Base-by-base conservation (phyloP, 2,113 vertebrate species). In the Prinia subflava region DNA sequence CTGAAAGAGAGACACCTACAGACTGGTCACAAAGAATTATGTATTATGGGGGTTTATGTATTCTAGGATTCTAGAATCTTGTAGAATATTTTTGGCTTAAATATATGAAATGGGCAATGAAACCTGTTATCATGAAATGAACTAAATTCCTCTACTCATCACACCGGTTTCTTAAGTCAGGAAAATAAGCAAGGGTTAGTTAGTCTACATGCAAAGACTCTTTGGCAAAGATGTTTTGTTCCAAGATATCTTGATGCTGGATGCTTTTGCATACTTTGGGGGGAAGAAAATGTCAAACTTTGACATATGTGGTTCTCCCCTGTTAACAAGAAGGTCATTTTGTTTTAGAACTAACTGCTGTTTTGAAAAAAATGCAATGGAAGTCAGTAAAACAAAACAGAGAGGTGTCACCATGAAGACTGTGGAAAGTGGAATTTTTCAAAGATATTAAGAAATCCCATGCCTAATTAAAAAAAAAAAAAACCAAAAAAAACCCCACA, bases 281-380 rank as follows among this genome's bases (percentile, higher is more conserved):
- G 27, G 7, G 63, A 74, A 64, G 6, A 70, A 83, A 80, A 68
- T 17, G 6, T 23, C 2, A 2, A 23, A 23, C 5, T 83, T 42
- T 55, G 14, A 37, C 11, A 35, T 56, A 30, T 0, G 2, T 23
- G 5, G 35, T 77, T 57, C 22, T 59, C 4, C 6, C 2, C 8
- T 6, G 2, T 50, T 70, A 25, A 19, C 10, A 42, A 76, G 50
- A 62, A 90, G 63, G 13, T 23, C 4, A 28, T 13, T 6, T 57
- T 67, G 18, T 47, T 67, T 25, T 71, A 56, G 23, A 75, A 37
- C 6, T 57, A 39, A 41, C 4, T 23, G 4, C 9, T 75, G 8
- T 24, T 85, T 41, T 33, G 5, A 85, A 20, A 30, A 59, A 70
- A 56, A 28, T 2, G 8, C 16, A 69, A 27, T 15, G 2, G 10